phyloP scores from a whole-genome alignment of 2,888 invertebrate species.

The Aspidiotus destructor region DNA sequence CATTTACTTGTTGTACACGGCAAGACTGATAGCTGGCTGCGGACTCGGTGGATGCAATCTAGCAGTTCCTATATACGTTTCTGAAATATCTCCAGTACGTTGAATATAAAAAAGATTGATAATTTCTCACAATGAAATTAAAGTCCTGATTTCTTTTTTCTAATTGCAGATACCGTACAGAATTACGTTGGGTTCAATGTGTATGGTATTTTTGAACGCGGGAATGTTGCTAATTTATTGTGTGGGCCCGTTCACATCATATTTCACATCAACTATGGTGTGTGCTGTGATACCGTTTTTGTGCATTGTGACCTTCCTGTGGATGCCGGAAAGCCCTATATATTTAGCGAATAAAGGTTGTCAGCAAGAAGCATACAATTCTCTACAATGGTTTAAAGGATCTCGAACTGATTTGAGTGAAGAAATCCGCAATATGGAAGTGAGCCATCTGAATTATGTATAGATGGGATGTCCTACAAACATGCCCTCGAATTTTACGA shows the following conservation, averaged over 20 bases:
- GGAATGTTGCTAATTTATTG: constrained; percentile 61
- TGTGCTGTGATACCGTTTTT: constrained; percentile 33
- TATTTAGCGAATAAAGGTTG: constrained; percentile 35
- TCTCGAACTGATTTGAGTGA: constrained; percentile 27
- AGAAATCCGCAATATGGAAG: neutral
- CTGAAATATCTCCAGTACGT: constrained; percentile 65
- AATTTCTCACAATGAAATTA: no score
- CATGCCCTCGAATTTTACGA: no score
- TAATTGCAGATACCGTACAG: constrained; percentile 56
- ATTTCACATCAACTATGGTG: constrained; percentile 45
- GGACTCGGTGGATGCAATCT: constrained; percentile 61
- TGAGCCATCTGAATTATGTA: no score
- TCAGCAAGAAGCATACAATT: constrained; percentile 34
- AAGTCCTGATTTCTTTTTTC: constrained; percentile 5
- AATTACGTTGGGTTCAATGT: constrained; percentile 70
- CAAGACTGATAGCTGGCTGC: constrained; percentile 45
- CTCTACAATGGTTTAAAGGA: constrained; percentile 35
- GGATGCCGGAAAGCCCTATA: constrained; percentile 37
- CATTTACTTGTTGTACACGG: constrained; percentile 33
- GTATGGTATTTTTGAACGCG: constrained; percentile 60
- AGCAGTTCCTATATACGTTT: constrained; percentile 73
- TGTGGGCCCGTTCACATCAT: constrained; percentile 61
- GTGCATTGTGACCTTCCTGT: constrained; percentile 33
- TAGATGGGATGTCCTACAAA: no score
- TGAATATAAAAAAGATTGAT: neutral